A percentile compares a stretch with the other conserved stretches of the same genome.
Conservation (phyloP, 64 coral and sea anemone species). For the Acropora yongei region DNA sequence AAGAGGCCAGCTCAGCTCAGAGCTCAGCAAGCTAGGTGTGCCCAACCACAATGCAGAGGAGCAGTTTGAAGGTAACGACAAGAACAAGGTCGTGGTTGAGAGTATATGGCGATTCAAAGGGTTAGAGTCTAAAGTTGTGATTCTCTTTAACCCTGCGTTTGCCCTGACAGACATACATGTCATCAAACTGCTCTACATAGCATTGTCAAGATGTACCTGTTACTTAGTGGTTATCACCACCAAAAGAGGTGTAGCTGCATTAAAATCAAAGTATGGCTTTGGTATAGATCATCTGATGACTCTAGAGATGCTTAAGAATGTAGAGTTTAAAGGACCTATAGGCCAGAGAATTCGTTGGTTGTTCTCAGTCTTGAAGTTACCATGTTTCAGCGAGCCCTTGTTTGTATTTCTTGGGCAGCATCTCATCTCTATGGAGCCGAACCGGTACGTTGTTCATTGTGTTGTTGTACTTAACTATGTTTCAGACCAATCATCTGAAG, state of each 20-base stretch:
- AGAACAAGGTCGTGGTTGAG: conserved; percentile 47
- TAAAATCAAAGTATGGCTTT: neutral
- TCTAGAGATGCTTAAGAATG: too few relatives aligned
- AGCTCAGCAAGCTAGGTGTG: neutral
- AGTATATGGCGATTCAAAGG: conserved; percentile 78
- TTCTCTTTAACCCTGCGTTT: conserved; percentile 54
- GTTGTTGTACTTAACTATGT: too few relatives aligned
- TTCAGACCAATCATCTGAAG: too few relatives aligned
- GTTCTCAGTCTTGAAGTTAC: too few relatives aligned
- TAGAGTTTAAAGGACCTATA: too few relatives aligned
- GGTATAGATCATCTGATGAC: too few relatives aligned
- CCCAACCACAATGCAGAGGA: neutral
- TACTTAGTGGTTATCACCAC: conserved; percentile 70
- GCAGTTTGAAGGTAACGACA: neutral
- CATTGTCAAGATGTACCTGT: conserved; percentile 70
- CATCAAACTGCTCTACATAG: conserved; percentile 52
- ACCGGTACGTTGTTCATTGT: too few relatives aligned
- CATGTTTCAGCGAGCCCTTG: too few relatives aligned
- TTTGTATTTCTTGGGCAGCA: too few relatives aligned
- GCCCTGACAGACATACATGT: neutral
- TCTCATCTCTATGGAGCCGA: too few relatives aligned
- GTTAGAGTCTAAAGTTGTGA: conserved; percentile 73
- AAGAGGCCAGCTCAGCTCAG: neutral
- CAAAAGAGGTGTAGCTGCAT: conserved; percentile 7
- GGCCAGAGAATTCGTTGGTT: too few relatives aligned